phyloP scores from a whole-genome alignment of 2,888 invertebrate species.

The Perithous albicinctus region DNA sequence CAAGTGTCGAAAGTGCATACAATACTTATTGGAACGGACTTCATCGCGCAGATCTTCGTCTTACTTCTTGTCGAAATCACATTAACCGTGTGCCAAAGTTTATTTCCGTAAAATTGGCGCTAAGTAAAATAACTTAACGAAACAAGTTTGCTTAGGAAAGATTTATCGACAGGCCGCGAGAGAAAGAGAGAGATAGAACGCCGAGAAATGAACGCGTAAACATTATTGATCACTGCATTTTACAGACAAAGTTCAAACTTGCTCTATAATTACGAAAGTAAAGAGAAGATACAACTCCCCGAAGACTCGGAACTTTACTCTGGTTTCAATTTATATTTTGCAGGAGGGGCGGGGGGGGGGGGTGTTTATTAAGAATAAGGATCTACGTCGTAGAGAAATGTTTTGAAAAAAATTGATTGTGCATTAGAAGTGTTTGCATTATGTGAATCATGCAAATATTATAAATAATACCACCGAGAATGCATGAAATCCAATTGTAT shows the following conservation, averaged over 20 bases:
- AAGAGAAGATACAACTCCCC: conserved; percentile 4
- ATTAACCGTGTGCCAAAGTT: conserved; percentile 18
- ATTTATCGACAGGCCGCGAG: conserved; percentile 51
- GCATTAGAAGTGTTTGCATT: neutral
- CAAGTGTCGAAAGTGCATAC: neutral
- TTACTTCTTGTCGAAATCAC: conserved; percentile 35
- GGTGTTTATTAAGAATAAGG: neutral
- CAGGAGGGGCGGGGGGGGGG: neutral
- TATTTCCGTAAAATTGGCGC: conserved; percentile 37
- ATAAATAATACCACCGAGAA: no score
- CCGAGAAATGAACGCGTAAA: conserved; percentile 24
- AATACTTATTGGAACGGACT: neutral
- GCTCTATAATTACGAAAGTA: conserved; percentile 47
- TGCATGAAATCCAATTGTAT: no score
- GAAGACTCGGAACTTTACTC: conserved; percentile 39
- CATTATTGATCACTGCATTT: conserved; percentile 57
- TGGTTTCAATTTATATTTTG: conserved; percentile 42
- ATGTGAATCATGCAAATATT: neutral
- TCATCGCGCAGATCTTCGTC: conserved; percentile 15
- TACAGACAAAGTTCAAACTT: conserved; percentile 43
- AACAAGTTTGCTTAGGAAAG: conserved; percentile 44
- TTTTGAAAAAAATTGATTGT: conserved; percentile 4
- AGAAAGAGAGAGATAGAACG: no score
- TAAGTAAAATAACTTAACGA: conserved; percentile 41
- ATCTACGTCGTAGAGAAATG: neutral